Base-by-base conservation (phyloP, 2,797 vertebrate genomes). In the Schizothorax lantsangensis region DNA sequence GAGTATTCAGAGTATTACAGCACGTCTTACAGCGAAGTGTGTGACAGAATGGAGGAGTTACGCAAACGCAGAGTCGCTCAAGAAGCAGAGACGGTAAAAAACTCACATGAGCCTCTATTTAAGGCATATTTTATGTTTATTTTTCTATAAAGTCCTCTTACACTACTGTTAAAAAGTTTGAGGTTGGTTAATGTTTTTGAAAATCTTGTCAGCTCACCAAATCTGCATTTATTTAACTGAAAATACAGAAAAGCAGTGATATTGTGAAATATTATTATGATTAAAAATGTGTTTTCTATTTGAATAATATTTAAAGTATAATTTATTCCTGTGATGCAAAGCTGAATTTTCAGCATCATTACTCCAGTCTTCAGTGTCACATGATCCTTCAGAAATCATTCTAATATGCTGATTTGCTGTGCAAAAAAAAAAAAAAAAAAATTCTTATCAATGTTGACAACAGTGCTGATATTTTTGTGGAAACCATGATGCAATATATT, bases 1-100 rank as follows among this genome's bases (percentile, higher is more conserved):
- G 96, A 98, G 91, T 99, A 98, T 91, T 97, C 98, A 5, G 96
- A 96, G 90, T 98, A 98, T 91, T 99, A 99, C 93, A 96, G 97
- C 82, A 98, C 98, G 83, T 97, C 96, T 81, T 96, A 97, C 92
- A 95, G 95, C 0, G 97, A 99, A 83, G 98, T 99, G 89, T 96
- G 96, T 21, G 98, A 98, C 88, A 96, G 97, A 91, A 99, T 99
- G 98, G 98, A 99, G 91, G 98, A 99, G 92, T 94, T 99, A 52
- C 96, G 97, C 79, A 98, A 96, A 82, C 95, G 97, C 30, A 96
- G 95, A 79, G 95, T 98, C 86, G 96, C 97, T 19, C 97, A 98
- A 89, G 97, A 98, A 57, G 92, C 96, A 82, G 97, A 98, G 43
- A 90, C 94, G 95, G 98, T 98, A 94, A 91, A 94, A 36, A 10